Base-by-base conservation (phyloP, 23 tunicate genomes). In the Pegea sp. region DNA sequence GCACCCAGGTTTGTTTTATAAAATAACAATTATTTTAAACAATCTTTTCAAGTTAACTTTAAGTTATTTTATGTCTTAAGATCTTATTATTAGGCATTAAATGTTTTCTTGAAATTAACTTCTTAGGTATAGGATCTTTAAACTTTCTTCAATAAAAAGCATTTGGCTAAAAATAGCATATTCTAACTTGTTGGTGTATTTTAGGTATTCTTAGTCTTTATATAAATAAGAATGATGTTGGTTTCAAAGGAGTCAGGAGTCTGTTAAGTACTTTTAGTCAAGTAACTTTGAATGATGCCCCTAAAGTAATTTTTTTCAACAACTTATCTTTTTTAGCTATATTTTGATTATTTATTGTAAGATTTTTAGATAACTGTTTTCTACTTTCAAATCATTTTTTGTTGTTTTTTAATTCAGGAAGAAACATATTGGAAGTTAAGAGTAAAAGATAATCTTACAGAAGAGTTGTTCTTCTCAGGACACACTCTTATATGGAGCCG, bases 401-500 rank as follows among this genome's bases (percentile, higher is more conserved):
- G 3, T 11, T 42, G 27, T 56, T 56, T 42, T 25, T 13, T 60
- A 48, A 7, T 32, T 33, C 38, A 84, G 95, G 57, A 16, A 33
- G 70, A 57, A 29, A 76, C 59, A 32, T 30, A 44, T 13, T 84
- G 84, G 84, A 67, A 38, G 31, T 42, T 84, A 49, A 49, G 95
- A 48, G 54, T 2, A 6, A 50, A 61, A 43, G 52, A 73, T 23
- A 51, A 33, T 34, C 48, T 56, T 21, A 77, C 69, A 52, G 95
- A 84, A 52, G 95, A 84, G 58, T 50, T 84, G 34, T 84, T 59
- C 44, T 16, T 84, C 7, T 58, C 73, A 24, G 71, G 76, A 1
- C 69, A 74, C 60, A 84, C 95, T 33, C 73, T 84, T 19, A 33
- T 84, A 16, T 84, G 95, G 95, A 72, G 95, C 54, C 50, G 76